A percentile compares a stretch with the other conserved stretches of the same genome.
phyloP scores from a whole-genome alignment of 2,113 vertebrate species.

The human (Homo sapiens) region DNA sequence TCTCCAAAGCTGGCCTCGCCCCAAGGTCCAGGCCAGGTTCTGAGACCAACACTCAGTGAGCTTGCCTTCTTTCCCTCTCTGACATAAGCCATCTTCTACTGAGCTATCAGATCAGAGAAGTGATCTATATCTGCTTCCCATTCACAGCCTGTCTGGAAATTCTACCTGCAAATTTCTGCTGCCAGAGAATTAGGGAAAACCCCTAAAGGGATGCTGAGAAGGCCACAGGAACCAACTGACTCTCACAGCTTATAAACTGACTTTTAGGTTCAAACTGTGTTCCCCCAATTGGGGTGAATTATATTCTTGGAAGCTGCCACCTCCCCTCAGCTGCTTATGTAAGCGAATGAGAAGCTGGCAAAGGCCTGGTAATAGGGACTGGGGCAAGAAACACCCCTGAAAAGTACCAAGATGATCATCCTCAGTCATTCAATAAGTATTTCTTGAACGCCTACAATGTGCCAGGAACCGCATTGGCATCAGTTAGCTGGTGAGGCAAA shows the following conservation, averaged over 20 bases:
- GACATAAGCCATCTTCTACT: background rate
- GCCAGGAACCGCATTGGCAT: background rate
- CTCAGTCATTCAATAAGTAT: background rate
- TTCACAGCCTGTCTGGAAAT: slow-evolving; percentile 65
- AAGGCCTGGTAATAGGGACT: background rate
- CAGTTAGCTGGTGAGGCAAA: background rate
- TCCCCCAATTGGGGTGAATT: background rate
- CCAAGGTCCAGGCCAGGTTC: background rate
- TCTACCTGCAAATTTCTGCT: slow-evolving; percentile 64
- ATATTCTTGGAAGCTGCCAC: background rate
- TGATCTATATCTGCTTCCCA: background rate
- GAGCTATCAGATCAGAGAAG: background rate
- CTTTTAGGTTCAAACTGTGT: slow-evolving; percentile 6
- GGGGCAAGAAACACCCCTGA: background rate
- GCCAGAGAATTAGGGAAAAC: slow-evolving; percentile 53
- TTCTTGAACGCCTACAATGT: background rate
- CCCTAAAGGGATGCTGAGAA: slow-evolving; percentile 32
- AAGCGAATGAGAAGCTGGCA: background rate
- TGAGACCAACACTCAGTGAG: background rate
- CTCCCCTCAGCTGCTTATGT: background rate
- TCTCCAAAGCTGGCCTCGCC: background rate
- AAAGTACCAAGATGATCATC: background rate
- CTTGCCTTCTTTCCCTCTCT: slow-evolving; percentile 39
- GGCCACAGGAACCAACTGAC: slow-evolving; percentile 48
- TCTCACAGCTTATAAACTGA: background rate